Conservation (phyloP, 2,113 vertebrate genomes). For the Salvator merianae region DNA sequence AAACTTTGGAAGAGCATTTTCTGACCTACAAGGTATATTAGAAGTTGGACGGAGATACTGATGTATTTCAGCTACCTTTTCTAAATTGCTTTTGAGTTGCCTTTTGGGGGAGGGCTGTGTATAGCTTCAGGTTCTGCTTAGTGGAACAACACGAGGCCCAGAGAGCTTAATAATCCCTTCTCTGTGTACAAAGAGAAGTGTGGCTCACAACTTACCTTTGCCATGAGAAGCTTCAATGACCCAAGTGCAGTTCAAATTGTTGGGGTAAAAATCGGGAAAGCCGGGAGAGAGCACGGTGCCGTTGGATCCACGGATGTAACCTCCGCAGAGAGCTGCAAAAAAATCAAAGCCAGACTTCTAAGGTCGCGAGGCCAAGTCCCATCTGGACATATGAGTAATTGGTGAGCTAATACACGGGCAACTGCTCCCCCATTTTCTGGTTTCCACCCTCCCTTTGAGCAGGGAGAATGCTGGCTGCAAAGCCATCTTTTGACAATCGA, state of each 20-base stretch:
- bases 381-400: not conserved
- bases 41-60: too few species aligned
- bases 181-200: not conserved
- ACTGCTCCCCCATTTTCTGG: not conserved
- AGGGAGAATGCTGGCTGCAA: not conserved
- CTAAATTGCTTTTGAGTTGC: too few species aligned
- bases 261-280: slow-evolving; percentile 98
- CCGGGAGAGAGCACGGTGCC: slow-evolving; percentile 96
- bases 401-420: not conserved
- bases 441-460: not conserved
- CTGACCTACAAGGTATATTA: too few species aligned
- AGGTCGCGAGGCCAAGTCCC: not conserved
- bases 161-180: not conserved
- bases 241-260: slow-evolving; percentile 99
- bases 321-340: slow-evolving; percentile 90
- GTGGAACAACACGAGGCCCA: not conserved
- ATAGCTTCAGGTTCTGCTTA: not conserved
- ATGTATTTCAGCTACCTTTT: too few species aligned
- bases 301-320: slow-evolving; percentile 90
- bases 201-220: slow-evolving; percentile 81
- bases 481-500: not conserved
- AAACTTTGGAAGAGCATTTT: not conserved
- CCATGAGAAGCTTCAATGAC: slow-evolving; percentile 95
- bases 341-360: not conserved
- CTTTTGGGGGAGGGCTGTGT: not conserved